These are phyloP conservation scores for Ceyx erithaca DNA, from an alignment of 2,797 vertebrate species.

Conservation along the genomic window DNA sequence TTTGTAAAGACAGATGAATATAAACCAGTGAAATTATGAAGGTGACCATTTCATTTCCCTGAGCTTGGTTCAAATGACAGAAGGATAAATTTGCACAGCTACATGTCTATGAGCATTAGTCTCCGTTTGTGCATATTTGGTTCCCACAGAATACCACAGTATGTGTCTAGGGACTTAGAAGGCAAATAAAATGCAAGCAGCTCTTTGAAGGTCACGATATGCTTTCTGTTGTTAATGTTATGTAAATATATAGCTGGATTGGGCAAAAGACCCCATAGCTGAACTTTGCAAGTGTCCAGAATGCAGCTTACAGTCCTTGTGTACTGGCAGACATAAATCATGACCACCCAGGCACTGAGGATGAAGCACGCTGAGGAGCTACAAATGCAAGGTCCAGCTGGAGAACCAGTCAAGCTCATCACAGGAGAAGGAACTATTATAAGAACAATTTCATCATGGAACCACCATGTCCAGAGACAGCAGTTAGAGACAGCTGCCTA, in stretches of 20 bases:
- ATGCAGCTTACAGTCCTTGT: not conserved
- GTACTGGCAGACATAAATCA: not conserved
- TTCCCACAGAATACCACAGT: not conserved
- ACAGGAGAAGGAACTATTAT: not conserved
- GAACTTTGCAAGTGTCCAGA: not conserved
- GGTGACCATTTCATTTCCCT: not conserved
- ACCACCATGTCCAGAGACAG: not conserved
- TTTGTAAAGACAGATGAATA: not conserved
- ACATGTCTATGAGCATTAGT: not conserved
- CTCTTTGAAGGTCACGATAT: not conserved
- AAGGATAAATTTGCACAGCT: not conserved
- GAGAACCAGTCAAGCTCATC: not conserved
- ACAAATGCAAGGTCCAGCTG: not conserved
- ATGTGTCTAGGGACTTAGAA: not conserved
- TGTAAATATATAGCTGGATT: not conserved
- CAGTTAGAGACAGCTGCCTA: not conserved
- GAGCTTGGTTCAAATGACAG: not conserved
- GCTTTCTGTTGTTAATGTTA: not conserved
- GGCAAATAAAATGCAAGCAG: not conserved
- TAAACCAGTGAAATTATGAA: not conserved
- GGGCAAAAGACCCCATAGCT: not conserved
- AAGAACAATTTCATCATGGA: not conserved
- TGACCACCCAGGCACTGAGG: conserved; percentile 36
- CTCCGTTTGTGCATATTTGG: not conserved
- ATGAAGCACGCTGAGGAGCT: not conserved